Evolutionary conservation across 2,113 vertebrate species (phyloP).

Genomic region (Crotalus helleri): DNA sequence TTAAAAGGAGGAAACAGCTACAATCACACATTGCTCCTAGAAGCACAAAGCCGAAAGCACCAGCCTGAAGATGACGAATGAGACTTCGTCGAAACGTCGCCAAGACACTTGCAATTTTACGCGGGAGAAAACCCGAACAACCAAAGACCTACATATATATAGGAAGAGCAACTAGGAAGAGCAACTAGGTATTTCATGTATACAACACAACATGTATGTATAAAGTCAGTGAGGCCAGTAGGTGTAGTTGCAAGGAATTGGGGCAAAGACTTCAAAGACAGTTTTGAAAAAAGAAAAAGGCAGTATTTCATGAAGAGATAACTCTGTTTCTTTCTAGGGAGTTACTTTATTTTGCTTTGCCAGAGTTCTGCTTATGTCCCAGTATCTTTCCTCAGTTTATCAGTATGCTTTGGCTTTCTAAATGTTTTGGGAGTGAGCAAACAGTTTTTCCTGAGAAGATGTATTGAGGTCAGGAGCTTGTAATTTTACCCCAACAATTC

Average conservation of each 20-base stretch:
- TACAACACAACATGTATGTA: neutral
- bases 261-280: neutral
- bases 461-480: neutral
- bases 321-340: neutral
- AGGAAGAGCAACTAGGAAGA: neutral
- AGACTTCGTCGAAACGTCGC: too few relatives aligned
- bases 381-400: neutral
- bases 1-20: too few relatives aligned
- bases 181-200: neutral
- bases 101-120: too few relatives aligned
- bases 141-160: too few relatives aligned
- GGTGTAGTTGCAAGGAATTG: neutral
- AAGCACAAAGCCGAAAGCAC: too few relatives aligned
- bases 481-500: neutral
- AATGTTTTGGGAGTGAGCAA: neutral
- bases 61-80: too few relatives aligned
- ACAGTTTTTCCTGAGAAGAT: neutral
- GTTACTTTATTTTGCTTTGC: neutral
- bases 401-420: neutral
- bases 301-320: neutral
- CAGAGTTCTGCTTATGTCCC: neutral
- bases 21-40: too few relatives aligned
- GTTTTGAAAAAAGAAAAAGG: neutral
- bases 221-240: neutral
- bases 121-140: too few relatives aligned